Percentiles rank a stretch among this genome's conserved stretches.
Conservation (phyloP, 2,797 vertebrate genomes). For the Peromyscus aztecus region DNA sequence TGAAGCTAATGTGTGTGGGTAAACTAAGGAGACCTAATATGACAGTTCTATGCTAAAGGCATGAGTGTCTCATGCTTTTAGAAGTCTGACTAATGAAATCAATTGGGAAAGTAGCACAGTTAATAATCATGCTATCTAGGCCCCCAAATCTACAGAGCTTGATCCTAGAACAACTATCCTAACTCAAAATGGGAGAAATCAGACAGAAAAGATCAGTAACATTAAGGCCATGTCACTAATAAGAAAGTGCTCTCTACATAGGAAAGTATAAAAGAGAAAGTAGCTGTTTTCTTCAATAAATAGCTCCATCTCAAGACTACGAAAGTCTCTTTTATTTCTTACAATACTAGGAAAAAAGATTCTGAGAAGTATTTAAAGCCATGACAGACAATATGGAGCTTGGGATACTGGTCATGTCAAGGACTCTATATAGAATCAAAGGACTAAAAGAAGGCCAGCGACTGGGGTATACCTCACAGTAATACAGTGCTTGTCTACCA, state of each 20-base stretch:
- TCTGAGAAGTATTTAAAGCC: conserved; percentile 8
- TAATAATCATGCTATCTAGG: neutral
- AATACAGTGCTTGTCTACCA: neutral
- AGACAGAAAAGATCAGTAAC: conserved; percentile 35
- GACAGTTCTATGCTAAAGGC: neutral
- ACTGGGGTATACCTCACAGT: neutral
- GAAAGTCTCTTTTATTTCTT: conserved; percentile 27
- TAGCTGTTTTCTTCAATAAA: conserved; percentile 27
- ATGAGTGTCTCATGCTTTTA: conserved; percentile 45
- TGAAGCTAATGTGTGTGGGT: neutral
- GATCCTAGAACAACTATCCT: neutral
- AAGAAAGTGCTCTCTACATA: conserved; percentile 27
- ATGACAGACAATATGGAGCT: neutral
- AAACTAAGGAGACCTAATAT: neutral
- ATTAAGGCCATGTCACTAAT: conserved; percentile 24
- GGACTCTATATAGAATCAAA: conserved; percentile 26
- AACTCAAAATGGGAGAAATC: neutral
- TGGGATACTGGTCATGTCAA: conserved; percentile 14
- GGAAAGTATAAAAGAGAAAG: conserved; percentile 1
- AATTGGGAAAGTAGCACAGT: neutral
- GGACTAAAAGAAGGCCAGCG: neutral
- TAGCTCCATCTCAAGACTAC: neutral
- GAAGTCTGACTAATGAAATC: conserved; percentile 42
- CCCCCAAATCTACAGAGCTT: neutral
- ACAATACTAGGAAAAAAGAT: conserved; percentile 33